phyloP scores from a whole-genome alignment of 2,797 vertebrate species.

The Hyperoplus immaculatus region DNA sequence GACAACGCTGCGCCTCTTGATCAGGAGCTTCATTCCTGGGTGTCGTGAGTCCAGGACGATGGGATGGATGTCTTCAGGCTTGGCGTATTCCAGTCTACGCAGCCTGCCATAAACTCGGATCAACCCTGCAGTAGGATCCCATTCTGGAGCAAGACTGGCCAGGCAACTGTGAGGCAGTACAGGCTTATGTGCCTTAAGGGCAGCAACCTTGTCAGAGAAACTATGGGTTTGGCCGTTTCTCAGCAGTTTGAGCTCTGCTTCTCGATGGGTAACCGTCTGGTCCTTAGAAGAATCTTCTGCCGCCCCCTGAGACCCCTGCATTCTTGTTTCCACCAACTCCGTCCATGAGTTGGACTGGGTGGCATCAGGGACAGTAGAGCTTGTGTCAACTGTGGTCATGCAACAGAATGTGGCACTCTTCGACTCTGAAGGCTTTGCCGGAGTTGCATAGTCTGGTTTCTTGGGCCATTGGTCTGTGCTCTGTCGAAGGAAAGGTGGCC shows the following conservation, averaged over 20 bases:
- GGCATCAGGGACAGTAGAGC: background rate
- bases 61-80: background rate
- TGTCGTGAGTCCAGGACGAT: background rate
- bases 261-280: background rate
- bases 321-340: too few species aligned
- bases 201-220: slow-evolving; percentile 5
- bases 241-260: slow-evolving; percentile 3
- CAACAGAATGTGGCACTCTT: background rate
- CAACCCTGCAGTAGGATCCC: background rate
- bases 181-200: background rate
- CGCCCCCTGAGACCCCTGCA: background rate
- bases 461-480: background rate
- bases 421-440: background rate
- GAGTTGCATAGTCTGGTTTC: too few species aligned
- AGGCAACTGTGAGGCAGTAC: background rate
- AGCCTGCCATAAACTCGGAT: background rate
- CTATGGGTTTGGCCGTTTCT: background rate
- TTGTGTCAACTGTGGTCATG: too few species aligned
- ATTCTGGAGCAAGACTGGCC: slow-evolving; percentile 12
- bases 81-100: background rate
- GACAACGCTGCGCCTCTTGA: background rate
- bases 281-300: background rate
- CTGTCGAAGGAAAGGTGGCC: background rate
- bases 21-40: background rate
- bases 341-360: background rate